Evolutionary conservation across 2,888 invertebrate genomes (phyloP).

Genomic region (Aquatica leii): DNA sequence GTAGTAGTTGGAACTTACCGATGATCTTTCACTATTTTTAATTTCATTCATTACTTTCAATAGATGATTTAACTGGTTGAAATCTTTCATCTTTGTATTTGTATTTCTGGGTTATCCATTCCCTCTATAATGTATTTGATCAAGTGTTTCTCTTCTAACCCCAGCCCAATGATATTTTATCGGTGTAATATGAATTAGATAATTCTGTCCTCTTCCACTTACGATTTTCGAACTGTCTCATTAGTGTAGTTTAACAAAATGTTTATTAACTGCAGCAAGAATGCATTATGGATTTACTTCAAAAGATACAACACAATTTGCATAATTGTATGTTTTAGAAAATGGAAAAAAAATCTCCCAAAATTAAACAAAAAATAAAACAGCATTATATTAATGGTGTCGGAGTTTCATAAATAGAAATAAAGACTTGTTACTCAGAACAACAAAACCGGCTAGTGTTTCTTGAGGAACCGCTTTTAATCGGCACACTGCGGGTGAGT

Average conservation of each 20-base stretch:
- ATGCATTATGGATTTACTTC: slow-evolving; percentile 43
- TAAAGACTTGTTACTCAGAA: slow-evolving; percentile 30
- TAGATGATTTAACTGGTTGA: too few relatives aligned
- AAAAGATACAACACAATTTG: slow-evolving; percentile 42
- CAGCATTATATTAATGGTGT: slow-evolving; percentile 31
- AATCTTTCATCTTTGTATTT: too few relatives aligned
- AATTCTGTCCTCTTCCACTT: too few relatives aligned
- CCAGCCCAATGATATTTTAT: too few relatives aligned
- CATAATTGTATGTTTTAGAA: slow-evolving; percentile 1
- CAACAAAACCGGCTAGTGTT: slow-evolving; percentile 18
- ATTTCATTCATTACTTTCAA: too few relatives aligned
- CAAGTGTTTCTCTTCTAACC: too few relatives aligned
- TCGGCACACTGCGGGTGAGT: neutral
- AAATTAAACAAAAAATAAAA: slow-evolving; percentile 11
- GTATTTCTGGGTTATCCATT: too few relatives aligned
- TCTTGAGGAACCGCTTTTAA: slow-evolving; percentile 8
- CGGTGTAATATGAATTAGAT: too few relatives aligned
- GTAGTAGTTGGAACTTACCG: too few relatives aligned
- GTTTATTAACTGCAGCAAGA: slow-evolving; percentile 9
- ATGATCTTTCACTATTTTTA: too few relatives aligned
- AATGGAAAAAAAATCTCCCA: slow-evolving; percentile 2
- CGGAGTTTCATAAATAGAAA: slow-evolving; percentile 35
- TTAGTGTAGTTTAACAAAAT: slow-evolving; percentile 1
- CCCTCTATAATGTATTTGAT: too few relatives aligned
- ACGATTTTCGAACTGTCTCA: too few relatives aligned